Evolutionary conservation across 1,140 invertebrate genomes (phyloP).

Genomic region (Papilio polyxenes): DNA sequence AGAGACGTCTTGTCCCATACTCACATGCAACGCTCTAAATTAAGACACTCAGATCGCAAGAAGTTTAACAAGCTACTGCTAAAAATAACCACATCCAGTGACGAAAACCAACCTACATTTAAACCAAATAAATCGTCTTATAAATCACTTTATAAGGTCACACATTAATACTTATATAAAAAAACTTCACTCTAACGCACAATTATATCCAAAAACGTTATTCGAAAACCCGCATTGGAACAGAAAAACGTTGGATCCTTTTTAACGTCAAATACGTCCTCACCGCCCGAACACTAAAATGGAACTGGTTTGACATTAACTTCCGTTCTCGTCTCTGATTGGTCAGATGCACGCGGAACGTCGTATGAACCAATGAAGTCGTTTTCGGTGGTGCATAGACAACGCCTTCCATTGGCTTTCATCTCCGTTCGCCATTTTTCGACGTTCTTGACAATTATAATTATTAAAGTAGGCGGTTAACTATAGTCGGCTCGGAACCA

Average conservation of each 20-base stretch:
- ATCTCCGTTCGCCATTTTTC: slow-evolving; percentile 73
- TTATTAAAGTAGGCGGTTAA: slow-evolving; percentile 71
- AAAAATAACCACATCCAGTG: slow-evolving; percentile 71
- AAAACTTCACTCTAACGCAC: slow-evolving; percentile 45
- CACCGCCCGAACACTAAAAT: slow-evolving; percentile 62
- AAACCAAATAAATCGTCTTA: slow-evolving; percentile 39
- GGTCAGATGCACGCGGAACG: slow-evolving; percentile 53
- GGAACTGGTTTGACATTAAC: slow-evolving; percentile 74
- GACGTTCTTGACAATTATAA: slow-evolving; percentile 70
- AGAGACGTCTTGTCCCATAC: slow-evolving; percentile 63
- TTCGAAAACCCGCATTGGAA: slow-evolving; percentile 49
- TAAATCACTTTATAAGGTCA: slow-evolving; percentile 39
- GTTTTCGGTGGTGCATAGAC: slow-evolving; percentile 47
- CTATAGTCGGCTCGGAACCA: slow-evolving; percentile 48
- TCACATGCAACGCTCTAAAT: slow-evolving; percentile 73
- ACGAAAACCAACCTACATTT: slow-evolving; percentile 70
- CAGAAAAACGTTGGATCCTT: slow-evolving; percentile 41
- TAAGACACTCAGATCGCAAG: slow-evolving; percentile 69
- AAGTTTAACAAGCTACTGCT: slow-evolving; percentile 75
- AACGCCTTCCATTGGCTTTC: slow-evolving; percentile 73
- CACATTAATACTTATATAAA: slow-evolving; percentile 37
- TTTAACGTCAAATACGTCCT: slow-evolving; percentile 60
- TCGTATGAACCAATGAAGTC: slow-evolving; percentile 57
- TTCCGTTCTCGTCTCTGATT: slow-evolving; percentile 64
- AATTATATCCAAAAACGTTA: slow-evolving; percentile 43